phyloP scores from a whole-genome alignment of 1,140 invertebrate genomes.

The Mizuhopecten yessoensis region DNA sequence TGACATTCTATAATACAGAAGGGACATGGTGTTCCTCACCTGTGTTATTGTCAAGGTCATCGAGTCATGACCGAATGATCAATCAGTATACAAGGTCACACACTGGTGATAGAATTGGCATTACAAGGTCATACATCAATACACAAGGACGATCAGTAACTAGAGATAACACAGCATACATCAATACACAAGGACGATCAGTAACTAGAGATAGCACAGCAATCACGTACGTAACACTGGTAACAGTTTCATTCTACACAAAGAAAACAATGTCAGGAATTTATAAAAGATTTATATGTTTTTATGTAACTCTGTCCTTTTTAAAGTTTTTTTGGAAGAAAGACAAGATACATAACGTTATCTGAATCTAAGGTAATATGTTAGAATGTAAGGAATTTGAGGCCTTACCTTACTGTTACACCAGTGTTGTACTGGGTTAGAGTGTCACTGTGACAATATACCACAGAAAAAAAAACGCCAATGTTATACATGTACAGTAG shows the following conservation, averaged over 20 bases:
- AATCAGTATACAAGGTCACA: not conserved
- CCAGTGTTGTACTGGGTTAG: not conserved
- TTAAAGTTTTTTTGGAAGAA: not conserved
- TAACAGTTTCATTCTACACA: not conserved
- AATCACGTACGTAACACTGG: not conserved
- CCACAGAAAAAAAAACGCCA: too few species aligned
- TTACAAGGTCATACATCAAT: not conserved
- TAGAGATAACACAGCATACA: not conserved
- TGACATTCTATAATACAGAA: not conserved
- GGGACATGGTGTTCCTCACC: not conserved
- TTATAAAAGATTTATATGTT: constrained; percentile 9
- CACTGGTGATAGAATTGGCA: not conserved
- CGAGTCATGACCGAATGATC: too few species aligned
- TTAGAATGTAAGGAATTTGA: constrained; percentile 1
- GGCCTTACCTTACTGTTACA: not conserved
- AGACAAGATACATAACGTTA: constrained; percentile 16
- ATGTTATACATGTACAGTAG: not conserved
- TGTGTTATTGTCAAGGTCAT: not conserved
- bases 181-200: not conserved
- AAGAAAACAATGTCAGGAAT: not conserved
- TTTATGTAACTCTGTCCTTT: not conserved
- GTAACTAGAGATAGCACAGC: not conserved
- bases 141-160: not conserved
- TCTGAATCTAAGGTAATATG: not conserved
- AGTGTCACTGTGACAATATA: not conserved